Base-by-base conservation (phyloP, 2,888 invertebrate species). In the Ptychoptera albimana region DNA sequence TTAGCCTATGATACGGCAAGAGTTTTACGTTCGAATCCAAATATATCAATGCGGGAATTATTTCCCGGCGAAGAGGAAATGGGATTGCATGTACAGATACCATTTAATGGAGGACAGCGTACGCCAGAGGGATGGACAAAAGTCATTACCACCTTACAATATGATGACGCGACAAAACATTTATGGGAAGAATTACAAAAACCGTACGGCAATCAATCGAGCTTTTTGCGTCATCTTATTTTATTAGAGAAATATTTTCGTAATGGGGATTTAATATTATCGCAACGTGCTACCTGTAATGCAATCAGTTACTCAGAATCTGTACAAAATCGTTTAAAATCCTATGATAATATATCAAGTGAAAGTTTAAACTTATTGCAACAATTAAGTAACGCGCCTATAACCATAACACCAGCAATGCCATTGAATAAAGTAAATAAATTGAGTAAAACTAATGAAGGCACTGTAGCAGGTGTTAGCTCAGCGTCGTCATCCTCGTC, bases 121-220 rank as follows among this genome's bases (percentile, higher is more conserved):
- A 85, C 84, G 0, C 82, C 83, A 0, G 84, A 84, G 54, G 85
- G 85, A 1, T 87, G 87, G 86, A 85, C 86, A 52, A 82, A 83
- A 48, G 82, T 84, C 51, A 75, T 74, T 50, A 75, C 82, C 0
- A 75, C 79, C 53, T 77, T 88, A 43, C 86, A 87, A 54, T 87
- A 85, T 50, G 87, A 87, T 54, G 69, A 73, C 11, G 83, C 84
- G n/a, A 87, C 86, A 1, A 82, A 82, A 46, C 71, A 74, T 7
- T 67, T 87, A 2, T 88, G 86, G 84, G 79, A 81, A 49, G 82
- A 84, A 52, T 60, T 88, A 35, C 85, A 87, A 56, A 77, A 84
- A 57, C 88, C 88, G 0, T 88, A 88, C 53, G 88, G 87, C 3
- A 87, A 85, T 60, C 85, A 85, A 55, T 85, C 86, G 37, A 86